Evolutionary conservation across 2,888 invertebrate genomes (phyloP).

Genomic region (Saturnia japonica): DNA sequence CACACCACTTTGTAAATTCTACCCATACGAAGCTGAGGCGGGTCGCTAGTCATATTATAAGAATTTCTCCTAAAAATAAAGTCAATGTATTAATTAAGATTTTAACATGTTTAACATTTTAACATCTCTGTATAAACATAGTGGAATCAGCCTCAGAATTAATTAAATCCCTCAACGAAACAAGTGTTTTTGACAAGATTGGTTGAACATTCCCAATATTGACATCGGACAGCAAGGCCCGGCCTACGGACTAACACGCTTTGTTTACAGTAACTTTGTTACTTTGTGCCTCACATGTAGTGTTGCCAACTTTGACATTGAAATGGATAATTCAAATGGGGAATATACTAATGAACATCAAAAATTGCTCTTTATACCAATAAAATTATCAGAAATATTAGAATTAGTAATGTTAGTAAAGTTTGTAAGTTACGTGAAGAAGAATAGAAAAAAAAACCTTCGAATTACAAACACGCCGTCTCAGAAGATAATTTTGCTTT

Average conservation of each 20-base stretch:
- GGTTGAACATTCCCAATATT: conserved; percentile 25
- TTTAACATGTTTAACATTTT: neutral
- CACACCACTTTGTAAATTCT: no score
- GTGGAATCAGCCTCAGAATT: neutral
- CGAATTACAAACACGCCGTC: neutral
- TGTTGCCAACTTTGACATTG: conserved; percentile 1
- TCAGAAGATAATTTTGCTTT: no score
- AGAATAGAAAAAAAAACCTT: neutral
- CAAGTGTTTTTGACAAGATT: conserved; percentile 27
- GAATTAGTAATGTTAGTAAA: neutral
- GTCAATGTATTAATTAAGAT: no score
- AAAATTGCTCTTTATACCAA: neutral
- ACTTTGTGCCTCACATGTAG: neutral
- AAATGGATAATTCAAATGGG: neutral
- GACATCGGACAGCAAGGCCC: conserved; percentile 22
- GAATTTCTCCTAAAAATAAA: no score
- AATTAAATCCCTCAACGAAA: conserved; percentile 12
- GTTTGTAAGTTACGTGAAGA: neutral
- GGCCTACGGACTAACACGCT: conserved; percentile 17
- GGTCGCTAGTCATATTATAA: no score
- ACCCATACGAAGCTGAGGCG: no score
- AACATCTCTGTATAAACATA: neutral
- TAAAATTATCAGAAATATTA: neutral
- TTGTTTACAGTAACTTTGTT: conserved; percentile 24
- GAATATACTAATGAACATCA: neutral